Percentiles rank a stretch among this genome's conserved stretches.
Evolutionary conservation across 2,888 invertebrate species (phyloP).

Genomic region (Embidobia sp.): DNA sequence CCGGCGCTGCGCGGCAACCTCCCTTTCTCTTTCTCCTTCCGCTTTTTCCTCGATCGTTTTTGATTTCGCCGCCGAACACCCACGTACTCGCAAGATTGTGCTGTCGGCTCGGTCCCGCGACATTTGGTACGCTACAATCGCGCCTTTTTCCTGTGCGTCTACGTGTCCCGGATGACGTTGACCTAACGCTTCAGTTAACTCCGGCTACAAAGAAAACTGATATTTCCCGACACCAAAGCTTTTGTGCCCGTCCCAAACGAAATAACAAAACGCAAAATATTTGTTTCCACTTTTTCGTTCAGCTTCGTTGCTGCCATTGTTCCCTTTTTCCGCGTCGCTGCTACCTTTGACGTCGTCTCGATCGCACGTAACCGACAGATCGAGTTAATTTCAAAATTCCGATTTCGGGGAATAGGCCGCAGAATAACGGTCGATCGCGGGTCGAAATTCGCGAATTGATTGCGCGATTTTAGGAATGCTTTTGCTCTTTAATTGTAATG

Average conservation of each 20-base stretch:
- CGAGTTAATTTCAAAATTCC: no score
- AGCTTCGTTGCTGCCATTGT: neutral
- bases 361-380: no score
- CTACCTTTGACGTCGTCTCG: no score
- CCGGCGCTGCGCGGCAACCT: conserved; percentile 15
- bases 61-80: conserved; percentile 53
- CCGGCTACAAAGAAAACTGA: conserved; percentile 48
- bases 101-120: conserved; percentile 50
- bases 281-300: neutral
- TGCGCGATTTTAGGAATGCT: no score
- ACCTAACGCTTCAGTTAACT: conserved; percentile 44
- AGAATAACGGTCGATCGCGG: no score
- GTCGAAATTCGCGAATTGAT: no score
- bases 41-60: conserved; percentile 40
- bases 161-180: conserved; percentile 52
- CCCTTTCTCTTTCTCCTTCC: conserved; percentile 51
- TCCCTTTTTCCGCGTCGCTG: no score
- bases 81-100: conserved; percentile 56
- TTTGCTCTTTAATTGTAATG: no score
- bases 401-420: no score
- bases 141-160: conserved; percentile 38
- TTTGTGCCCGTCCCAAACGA: conserved; percentile 15
- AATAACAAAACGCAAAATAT: conserved; percentile 36
- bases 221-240: conserved; percentile 34
- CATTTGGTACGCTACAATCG: conserved; percentile 53